phyloP scores from a whole-genome alignment of 2,888 invertebrate genomes.

The Rhorus exstirpatorius region DNA sequence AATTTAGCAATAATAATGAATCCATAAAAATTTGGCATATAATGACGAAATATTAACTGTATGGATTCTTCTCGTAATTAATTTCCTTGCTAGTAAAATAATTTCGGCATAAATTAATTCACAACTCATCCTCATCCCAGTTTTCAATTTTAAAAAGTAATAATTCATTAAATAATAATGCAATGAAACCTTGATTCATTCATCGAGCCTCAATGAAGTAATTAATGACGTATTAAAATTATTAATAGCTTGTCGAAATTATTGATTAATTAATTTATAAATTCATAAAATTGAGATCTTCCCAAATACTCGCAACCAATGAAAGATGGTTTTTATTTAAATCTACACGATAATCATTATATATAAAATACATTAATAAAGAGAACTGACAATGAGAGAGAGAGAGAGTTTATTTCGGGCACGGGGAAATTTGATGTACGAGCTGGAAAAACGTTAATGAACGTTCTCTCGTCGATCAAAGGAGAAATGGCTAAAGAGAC shows the following conservation, averaged over 20 bases:
- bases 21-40: too few relatives aligned
- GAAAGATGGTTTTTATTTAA: conserved; percentile 25
- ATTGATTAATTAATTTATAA: neutral
- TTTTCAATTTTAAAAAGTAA: too few relatives aligned
- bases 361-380: conserved; percentile 40
- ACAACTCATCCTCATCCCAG: too few relatives aligned
- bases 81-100: neutral
- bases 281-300: conserved; percentile 2
- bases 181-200: too few relatives aligned
- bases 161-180: too few relatives aligned
- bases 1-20: too few relatives aligned
- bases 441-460: conserved; percentile 65
- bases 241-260: too few relatives aligned
- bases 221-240: too few relatives aligned
- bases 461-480: conserved; percentile 68
- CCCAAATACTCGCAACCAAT: neutral
- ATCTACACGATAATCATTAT: neutral
- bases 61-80: too few relatives aligned
- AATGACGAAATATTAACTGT: too few relatives aligned
- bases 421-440: conserved; percentile 29
- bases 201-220: too few relatives aligned
- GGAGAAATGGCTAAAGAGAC: conserved; percentile 28
- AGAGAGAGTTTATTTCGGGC: conserved; percentile 35
- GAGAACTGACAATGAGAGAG: conserved; percentile 35
- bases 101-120: neutral